phyloP scores from a whole-genome alignment of 2,797 vertebrate species.

The Epinephelus malabaricus region DNA sequence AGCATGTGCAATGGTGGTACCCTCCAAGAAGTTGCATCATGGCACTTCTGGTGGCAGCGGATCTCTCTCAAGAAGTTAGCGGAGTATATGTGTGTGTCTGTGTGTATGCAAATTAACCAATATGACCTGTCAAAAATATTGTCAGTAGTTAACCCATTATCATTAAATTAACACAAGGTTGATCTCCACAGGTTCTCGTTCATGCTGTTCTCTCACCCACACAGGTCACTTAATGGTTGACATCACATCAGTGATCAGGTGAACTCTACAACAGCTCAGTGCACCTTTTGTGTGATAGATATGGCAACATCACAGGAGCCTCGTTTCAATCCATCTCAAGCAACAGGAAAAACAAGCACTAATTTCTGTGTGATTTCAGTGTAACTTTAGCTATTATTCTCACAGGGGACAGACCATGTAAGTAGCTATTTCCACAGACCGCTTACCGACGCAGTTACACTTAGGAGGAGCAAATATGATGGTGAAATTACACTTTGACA shows the following conservation, averaged over 20 bases:
- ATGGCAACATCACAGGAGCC: too few relatives aligned
- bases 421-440: not conserved
- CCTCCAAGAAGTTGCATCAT: too few relatives aligned
- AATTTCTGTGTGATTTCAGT: not conserved
- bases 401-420: not conserved
- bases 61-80: too few relatives aligned
- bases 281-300: too few relatives aligned
- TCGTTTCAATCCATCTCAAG: not conserved
- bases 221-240: too few relatives aligned
- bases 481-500: not conserved
- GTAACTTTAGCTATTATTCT: not conserved
- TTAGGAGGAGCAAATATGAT: not conserved
- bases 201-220: not conserved
- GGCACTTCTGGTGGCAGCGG: too few relatives aligned
- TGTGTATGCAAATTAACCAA: too few relatives aligned
- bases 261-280: not conserved
- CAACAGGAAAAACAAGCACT: not conserved
- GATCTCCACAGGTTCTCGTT: not conserved
- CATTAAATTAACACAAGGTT: too few relatives aligned
- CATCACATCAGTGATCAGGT: not conserved
- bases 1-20: too few relatives aligned
- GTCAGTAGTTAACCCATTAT: too few relatives aligned
- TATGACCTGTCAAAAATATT: too few relatives aligned
- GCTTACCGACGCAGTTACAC: not conserved
- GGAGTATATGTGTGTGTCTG: too few relatives aligned